Evolutionary conservation across 2,797 vertebrate genomes (phyloP), one percentile per base, ranked within the genome.

Genomic region (Betta splendens): DNA sequence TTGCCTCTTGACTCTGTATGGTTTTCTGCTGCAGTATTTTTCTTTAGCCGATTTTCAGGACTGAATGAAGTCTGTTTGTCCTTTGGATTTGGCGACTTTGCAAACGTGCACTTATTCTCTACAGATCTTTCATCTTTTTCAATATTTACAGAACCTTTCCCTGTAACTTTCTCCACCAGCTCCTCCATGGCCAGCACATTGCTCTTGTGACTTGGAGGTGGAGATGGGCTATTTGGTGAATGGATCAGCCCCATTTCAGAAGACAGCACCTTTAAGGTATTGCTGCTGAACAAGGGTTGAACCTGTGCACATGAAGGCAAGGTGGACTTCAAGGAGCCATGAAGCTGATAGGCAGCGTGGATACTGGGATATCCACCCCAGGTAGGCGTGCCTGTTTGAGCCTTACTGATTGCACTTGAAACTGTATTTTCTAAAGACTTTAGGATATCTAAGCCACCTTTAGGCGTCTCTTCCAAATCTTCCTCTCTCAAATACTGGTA

Each of bases 361-460:
- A 99, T 99, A 84, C 97, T 99, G 62, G 96, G 95, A 81, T 99
- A 99, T 33, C 96, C 97, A 12, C 97, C 97, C 97, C 97, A 99
- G 2, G 95, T 98, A 38, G 97, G 97, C 0, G 97, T 93, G 10
- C 97, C 97, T 0, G 98, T 98, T 91, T 99, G 97, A 68, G 97
- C 97, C 69, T 99, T 99, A 88, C 93, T 99, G 91, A 99, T 99
- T 75, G 97, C 97, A 48, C 95, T 95, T 55, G 95, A 95, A 56
- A 99, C 96, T 0, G 97, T 97, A 80, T 98, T 98, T 86, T 98
- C 97, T 33, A 99, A 89, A 26, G 96, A 98, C 85, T 98, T 99
- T 3, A 99, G 61, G 64, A 99, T 98, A 77, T 99, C 96, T 54
- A 98, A 86, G 1, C 97, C 97, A 0, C 95, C 97, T 90, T 95